A percentile compares a stretch with the other conserved stretches of the same genome.
Evolutionary conservation across 2,113 vertebrate species (phyloP).

Genomic region (Ceyx cyanopectus): DNA sequence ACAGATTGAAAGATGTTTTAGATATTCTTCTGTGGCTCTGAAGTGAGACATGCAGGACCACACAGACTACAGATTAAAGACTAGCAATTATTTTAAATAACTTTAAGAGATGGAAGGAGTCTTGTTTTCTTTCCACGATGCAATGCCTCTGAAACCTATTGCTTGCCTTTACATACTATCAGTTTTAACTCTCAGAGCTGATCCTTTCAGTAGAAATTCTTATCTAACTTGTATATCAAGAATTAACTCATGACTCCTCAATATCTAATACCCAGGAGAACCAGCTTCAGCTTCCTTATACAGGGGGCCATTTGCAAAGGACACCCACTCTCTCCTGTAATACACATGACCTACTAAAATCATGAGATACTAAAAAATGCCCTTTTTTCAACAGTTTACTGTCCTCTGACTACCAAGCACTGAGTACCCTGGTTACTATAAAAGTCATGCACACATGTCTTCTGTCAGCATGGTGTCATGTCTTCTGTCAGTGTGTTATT

Average conservation of each 20-base stretch:
- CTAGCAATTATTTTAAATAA: neutral
- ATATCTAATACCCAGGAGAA: neutral
- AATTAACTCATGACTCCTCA: neutral
- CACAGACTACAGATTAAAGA: neutral
- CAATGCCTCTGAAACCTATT: neutral
- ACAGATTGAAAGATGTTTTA: neutral
- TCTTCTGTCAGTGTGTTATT: constrained; percentile 70
- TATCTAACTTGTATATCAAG: neutral
- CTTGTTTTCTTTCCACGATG: neutral
- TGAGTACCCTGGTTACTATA: constrained; percentile 50
- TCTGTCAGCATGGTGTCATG: constrained; percentile 66
- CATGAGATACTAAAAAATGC: neutral
- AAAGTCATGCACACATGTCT: constrained; percentile 64
- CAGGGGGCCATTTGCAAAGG: neutral
- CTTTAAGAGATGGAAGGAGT: neutral
- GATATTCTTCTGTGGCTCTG: neutral
- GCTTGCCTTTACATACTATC: neutral
- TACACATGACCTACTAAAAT: neutral
- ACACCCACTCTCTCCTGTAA: neutral
- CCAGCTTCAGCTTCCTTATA: neutral
- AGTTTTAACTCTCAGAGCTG: neutral
- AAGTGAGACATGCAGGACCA: neutral
- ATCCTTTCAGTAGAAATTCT: neutral
- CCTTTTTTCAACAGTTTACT: neutral
- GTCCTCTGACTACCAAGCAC: neutral